phyloP scores from a whole-genome alignment of 2,797 vertebrate genomes.

The Catostomus latipinnis region DNA sequence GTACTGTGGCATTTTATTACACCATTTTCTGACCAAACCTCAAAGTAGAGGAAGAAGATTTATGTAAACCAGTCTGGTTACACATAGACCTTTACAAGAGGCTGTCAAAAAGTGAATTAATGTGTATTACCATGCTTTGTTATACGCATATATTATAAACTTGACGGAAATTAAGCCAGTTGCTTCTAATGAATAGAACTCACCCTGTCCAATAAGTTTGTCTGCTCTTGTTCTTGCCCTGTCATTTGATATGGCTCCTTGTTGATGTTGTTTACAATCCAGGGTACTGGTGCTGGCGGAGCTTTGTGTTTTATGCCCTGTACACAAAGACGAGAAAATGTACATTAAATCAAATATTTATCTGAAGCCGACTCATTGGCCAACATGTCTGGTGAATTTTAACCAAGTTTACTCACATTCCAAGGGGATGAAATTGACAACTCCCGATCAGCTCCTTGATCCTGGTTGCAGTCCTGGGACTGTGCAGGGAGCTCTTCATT shows the following conservation, averaged over 20 bases:
- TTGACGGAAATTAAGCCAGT: not conserved
- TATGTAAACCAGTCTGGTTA: not conserved
- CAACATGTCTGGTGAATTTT: too few relatives aligned
- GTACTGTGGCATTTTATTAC: not conserved
- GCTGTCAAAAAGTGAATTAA: too few relatives aligned
- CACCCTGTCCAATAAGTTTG: slow-evolving; percentile 73
- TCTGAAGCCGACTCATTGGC: not conserved
- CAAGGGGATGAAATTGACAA: slow-evolving; percentile 59
- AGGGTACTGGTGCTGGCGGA: slow-evolving; percentile 73
- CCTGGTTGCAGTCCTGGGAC: slow-evolving; percentile 35
- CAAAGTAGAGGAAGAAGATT: too few relatives aligned
- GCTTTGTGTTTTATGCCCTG: slow-evolving; percentile 65
- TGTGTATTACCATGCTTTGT: not conserved
- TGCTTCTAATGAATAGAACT: not conserved
- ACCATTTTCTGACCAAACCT: not conserved
- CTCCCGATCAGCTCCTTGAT: not conserved
- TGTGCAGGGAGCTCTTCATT: slow-evolving; percentile 66
- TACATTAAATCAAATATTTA: not conserved
- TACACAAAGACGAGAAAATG: slow-evolving; percentile 26
- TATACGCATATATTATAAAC: not conserved
- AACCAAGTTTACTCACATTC: slow-evolving; percentile 64
- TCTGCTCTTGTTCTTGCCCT: slow-evolving; percentile 64
- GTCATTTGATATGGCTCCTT: slow-evolving; percentile 67
- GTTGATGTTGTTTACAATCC: slow-evolving; percentile 69
- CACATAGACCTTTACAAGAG: not conserved